Conservation (phyloP, 2,888 invertebrate genomes). For the Tenodera sinensis region DNA sequence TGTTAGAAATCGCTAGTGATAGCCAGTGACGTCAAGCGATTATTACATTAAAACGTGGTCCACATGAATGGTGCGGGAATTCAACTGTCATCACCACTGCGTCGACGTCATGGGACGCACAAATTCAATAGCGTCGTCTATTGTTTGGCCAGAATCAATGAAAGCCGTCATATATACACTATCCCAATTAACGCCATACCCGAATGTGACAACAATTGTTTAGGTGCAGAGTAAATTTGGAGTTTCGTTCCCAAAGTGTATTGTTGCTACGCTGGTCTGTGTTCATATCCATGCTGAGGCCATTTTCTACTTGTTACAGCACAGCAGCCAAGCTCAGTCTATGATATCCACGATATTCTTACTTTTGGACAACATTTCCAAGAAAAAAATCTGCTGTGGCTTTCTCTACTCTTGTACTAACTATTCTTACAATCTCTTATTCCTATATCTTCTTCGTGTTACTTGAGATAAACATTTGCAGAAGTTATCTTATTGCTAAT, state of each 20-base stretch:
- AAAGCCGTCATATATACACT: background rate
- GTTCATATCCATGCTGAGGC: too few relatives aligned
- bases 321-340: too few relatives aligned
- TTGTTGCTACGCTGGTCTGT: background rate
- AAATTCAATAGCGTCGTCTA: background rate
- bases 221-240: background rate
- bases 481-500: too few relatives aligned
- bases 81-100: background rate
- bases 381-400: too few relatives aligned
- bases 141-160: background rate
- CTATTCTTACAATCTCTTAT: too few relatives aligned
- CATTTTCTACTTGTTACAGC: too few relatives aligned
- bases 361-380: too few relatives aligned
- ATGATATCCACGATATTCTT: too few relatives aligned
- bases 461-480: too few relatives aligned
- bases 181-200: background rate
- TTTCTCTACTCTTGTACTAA: too few relatives aligned
- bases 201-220: background rate
- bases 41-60: background rate
- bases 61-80: background rate
- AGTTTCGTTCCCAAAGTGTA: background rate
- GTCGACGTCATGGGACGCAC: background rate
- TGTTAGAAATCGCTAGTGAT: background rate
- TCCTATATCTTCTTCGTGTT: too few relatives aligned
- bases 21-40: background rate